Conservation (phyloP, 2,113 vertebrate genomes). For the Antennarius striatus region DNA sequence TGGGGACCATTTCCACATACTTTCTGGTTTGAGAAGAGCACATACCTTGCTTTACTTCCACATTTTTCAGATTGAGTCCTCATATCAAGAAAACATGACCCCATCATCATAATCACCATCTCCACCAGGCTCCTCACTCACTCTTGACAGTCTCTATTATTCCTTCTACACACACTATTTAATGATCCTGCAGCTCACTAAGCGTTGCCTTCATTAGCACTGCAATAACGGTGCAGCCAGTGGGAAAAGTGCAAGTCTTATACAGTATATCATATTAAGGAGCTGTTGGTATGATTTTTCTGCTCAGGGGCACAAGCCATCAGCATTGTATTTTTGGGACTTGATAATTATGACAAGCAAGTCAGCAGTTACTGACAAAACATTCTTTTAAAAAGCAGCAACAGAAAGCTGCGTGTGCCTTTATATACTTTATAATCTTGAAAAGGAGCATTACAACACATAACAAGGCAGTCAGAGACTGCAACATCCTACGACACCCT, state of each 20-base stretch:
- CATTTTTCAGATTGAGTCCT: slow-evolving; percentile 2
- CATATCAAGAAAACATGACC: slow-evolving; percentile 5
- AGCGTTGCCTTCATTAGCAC: slow-evolving; percentile 40
- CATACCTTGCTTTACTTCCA: slow-evolving; percentile 9
- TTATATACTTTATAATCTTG: no score
- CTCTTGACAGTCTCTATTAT: not conserved
- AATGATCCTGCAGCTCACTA: slow-evolving; percentile 39
- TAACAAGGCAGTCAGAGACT: no score
- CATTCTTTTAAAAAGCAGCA: not conserved
- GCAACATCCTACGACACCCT: no score
- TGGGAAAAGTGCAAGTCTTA: slow-evolving; percentile 21
- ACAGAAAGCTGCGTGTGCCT: no score
- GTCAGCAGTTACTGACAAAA: slow-evolving; percentile 5
- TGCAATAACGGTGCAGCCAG: slow-evolving; percentile 33
- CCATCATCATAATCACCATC: slow-evolving; percentile 19
- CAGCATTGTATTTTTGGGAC: slow-evolving; percentile 18
- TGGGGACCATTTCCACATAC: slow-evolving; percentile 34
- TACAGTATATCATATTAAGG: slow-evolving; percentile 26
- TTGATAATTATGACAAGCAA: slow-evolving; percentile 9
- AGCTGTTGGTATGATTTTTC: slow-evolving; percentile 23
- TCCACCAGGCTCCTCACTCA: not conserved
- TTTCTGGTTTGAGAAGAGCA: slow-evolving; percentile 13
- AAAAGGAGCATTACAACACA: no score
- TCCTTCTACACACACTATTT: slow-evolving; percentile 14
- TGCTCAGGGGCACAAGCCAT: slow-evolving; percentile 31